phyloP scores from a whole-genome alignment of 2,888 invertebrate species.

The Chrysolina oricalcia region DNA sequence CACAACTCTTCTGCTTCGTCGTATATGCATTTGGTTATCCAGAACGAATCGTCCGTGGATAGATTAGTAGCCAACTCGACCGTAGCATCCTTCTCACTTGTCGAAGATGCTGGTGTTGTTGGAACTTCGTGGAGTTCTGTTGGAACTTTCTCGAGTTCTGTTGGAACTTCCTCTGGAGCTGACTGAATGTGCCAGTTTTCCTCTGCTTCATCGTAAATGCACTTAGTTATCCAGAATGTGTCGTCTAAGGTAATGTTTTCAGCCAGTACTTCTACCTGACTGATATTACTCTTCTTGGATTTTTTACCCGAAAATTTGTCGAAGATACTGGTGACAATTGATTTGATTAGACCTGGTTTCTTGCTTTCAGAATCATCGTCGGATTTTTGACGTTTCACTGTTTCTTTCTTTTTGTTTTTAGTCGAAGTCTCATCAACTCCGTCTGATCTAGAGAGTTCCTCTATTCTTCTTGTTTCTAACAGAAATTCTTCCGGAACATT shows the following conservation, averaged over 20 bases:
- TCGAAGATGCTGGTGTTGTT: background rate
- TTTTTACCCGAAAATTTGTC: slow-evolving; percentile 61
- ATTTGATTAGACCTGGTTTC: slow-evolving; percentile 62
- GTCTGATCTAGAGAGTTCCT: background rate
- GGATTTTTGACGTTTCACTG: slow-evolving; percentile 48
- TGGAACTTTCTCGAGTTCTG: background rate
- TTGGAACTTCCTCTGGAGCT: slow-evolving; percentile 23
- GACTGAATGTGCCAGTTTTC: slow-evolving; percentile 69
- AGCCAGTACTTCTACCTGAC: slow-evolving; percentile 56
- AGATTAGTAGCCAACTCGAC: slow-evolving; percentile 59
- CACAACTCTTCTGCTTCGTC: slow-evolving; percentile 78
- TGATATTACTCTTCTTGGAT: slow-evolving; percentile 52
- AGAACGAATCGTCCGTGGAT: slow-evolving; percentile 74
- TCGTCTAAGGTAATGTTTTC: slow-evolving; percentile 66
- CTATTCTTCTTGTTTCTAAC: slow-evolving; percentile 19
- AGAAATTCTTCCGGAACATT: slow-evolving; percentile 1
- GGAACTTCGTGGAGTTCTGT: background rate
- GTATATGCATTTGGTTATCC: slow-evolving; percentile 77
- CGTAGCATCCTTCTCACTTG: background rate
- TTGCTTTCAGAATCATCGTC: slow-evolving; percentile 46
- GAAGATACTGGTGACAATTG: slow-evolving; percentile 62
- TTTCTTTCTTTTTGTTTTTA: slow-evolving; percentile 50
- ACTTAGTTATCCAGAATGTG: slow-evolving; percentile 77
- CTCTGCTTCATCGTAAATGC: slow-evolving; percentile 80
- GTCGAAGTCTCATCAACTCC: slow-evolving; percentile 16